phyloP scores from a whole-genome alignment of 2,113 vertebrate genomes.

The Cinclus cinclus region DNA sequence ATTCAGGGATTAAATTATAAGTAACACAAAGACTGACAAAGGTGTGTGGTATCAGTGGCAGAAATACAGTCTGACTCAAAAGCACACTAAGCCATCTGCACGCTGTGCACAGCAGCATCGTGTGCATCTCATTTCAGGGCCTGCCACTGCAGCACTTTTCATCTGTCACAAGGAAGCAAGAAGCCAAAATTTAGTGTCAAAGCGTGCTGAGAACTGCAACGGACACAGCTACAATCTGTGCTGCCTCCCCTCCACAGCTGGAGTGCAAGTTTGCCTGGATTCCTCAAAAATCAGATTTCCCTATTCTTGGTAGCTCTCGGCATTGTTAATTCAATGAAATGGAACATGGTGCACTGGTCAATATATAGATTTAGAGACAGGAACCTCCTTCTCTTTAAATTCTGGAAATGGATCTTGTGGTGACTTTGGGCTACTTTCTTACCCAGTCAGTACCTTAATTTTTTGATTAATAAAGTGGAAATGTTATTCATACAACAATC shows the following conservation, averaged over 20 bases:
- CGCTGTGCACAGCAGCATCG: neutral
- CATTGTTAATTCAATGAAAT: neutral
- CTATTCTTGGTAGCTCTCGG: slow-evolving; percentile 62
- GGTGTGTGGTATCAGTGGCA: neutral
- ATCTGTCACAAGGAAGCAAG: slow-evolving; percentile 63
- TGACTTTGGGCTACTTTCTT: neutral
- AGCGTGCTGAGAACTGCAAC: slow-evolving; percentile 76
- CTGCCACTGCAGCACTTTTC: slow-evolving; percentile 75
- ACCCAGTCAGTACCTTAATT: neutral
- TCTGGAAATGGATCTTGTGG: neutral
- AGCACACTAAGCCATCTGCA: neutral
- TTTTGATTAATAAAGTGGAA: neutral
- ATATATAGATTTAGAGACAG: neutral
- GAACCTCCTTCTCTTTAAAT: neutral
- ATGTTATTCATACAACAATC: neutral
- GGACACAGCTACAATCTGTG: neutral
- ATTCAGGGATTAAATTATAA: neutral
- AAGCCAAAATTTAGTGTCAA: slow-evolving; percentile 68
- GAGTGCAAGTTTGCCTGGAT: slow-evolving; percentile 70
- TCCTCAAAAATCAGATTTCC: slow-evolving; percentile 75
- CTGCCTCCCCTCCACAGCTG: slow-evolving; percentile 65
- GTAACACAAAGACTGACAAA: neutral
- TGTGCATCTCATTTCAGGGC: slow-evolving; percentile 68
- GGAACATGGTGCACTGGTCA: neutral
- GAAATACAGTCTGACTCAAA: neutral